Percentiles rank a stretch among this genome's conserved stretches.
Evolutionary conservation across 2,888 invertebrate genomes (phyloP).

Genomic region (Brachylomia viminalis): DNA sequence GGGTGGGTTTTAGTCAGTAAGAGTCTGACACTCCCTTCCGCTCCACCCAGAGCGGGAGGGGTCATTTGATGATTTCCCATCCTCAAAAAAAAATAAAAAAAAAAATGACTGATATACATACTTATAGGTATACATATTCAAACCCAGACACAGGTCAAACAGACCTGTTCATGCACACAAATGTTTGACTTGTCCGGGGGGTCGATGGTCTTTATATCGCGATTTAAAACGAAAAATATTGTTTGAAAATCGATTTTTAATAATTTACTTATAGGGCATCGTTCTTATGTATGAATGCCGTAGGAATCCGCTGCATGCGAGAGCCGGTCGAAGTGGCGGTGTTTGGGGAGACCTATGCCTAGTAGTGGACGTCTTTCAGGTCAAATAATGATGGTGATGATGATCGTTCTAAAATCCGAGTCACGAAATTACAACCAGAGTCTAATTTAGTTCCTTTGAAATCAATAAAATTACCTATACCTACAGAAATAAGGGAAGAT

Average conservation of each 20-base stretch:
- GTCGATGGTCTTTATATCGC: neutral
- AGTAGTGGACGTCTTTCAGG: neutral
- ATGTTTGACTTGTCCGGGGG: too few relatives aligned
- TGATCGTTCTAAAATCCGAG: neutral
- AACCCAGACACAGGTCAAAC: too few relatives aligned
- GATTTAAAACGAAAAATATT: neutral
- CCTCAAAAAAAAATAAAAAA: too few relatives aligned
- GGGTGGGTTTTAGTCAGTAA: too few relatives aligned
- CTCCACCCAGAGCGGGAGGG: too few relatives aligned
- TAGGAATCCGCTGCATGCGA: neutral
- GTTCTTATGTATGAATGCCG: neutral
- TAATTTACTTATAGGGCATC: too few relatives aligned
- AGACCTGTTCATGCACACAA: too few relatives aligned
- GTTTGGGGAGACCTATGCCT: neutral
- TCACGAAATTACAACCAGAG: neutral
- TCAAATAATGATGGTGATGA: neutral
- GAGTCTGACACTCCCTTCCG: too few relatives aligned
- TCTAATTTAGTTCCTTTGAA: neutral
- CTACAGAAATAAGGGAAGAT: neutral
- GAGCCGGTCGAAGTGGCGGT: neutral
- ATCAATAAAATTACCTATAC: neutral
- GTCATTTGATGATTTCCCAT: too few relatives aligned
- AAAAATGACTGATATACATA: too few relatives aligned
- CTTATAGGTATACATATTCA: too few relatives aligned
- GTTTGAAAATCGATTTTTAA: neutral